Percentiles rank a stretch among this genome's conserved stretches.
These are phyloP conservation scores for Mesaphorura yosii DNA, from an alignment of 1,140 invertebrate genomes.

Conservation along the genomic window DNA sequence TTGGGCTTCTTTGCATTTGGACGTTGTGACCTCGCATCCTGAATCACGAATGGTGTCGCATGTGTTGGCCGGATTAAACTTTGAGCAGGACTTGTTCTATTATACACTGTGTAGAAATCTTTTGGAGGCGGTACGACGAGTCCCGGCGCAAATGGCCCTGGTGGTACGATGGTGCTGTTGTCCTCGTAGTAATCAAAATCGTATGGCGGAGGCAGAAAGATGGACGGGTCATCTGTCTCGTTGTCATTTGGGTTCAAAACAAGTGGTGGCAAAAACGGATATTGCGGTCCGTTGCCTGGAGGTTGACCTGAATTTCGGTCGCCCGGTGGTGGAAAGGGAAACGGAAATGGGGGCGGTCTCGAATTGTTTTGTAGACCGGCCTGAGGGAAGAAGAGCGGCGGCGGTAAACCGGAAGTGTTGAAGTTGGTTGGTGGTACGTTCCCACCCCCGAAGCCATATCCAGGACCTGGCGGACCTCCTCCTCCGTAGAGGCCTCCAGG, in stretches of 20 bases:
- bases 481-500: neutral
- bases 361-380: slow-evolving; percentile 1
- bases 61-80: neutral
- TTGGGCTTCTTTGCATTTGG: slow-evolving; percentile 30
- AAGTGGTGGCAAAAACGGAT: slow-evolving; percentile 52
- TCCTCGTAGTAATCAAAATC: slow-evolving; percentile 70
- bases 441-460: neutral
- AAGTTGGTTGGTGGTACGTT: neutral
- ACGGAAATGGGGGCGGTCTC: slow-evolving; percentile 34
- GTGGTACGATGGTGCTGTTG: slow-evolving; percentile 60
- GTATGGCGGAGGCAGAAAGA: slow-evolving; percentile 78
- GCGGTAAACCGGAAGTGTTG: neutral
- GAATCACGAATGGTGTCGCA: neutral
- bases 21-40: slow-evolving; percentile 12
- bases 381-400: slow-evolving; percentile 36
- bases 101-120: slow-evolving; percentile 62
- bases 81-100: slow-evolving; percentile 32
- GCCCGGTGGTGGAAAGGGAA: slow-evolving; percentile 36
- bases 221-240: slow-evolving; percentile 65
- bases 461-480: neutral
- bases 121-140: slow-evolving; percentile 75
- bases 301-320: slow-evolving; percentile 36
- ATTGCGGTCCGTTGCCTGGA: slow-evolving; percentile 47
- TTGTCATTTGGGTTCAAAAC: slow-evolving; percentile 43
- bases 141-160: slow-evolving; percentile 72